phyloP scores from a whole-genome alignment of 2,888 invertebrate species.

The Megaustenia siamemsis region DNA sequence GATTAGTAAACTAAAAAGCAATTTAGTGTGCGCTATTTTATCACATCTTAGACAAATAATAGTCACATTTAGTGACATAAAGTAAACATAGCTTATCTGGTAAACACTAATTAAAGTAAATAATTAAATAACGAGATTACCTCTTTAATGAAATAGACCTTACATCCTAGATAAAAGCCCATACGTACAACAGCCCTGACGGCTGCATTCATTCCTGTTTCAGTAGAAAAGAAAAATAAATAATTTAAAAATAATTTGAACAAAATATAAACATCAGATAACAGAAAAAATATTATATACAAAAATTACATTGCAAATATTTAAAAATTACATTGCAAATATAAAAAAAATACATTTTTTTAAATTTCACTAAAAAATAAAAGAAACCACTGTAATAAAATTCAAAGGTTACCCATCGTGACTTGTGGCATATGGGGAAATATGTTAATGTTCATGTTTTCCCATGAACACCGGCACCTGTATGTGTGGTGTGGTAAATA shows the following conservation, averaged over 20 bases:
- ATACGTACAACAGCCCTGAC: conserved; percentile 99
- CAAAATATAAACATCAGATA: not conserved
- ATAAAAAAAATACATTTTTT: too few relatives aligned
- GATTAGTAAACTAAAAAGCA: too few relatives aligned
- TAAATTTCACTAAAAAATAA: too few relatives aligned
- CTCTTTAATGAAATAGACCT: conserved; percentile 92
- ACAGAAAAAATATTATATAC: not conserved
- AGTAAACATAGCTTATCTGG: not conserved
- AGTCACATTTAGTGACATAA: not conserved
- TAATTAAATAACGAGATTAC: conserved; percentile 81
- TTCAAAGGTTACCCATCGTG: too few relatives aligned
- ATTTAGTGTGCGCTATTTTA: not conserved
- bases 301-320: too few relatives aligned
- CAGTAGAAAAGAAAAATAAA: not conserved
- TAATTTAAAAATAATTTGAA: not conserved
- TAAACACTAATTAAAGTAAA: not conserved
- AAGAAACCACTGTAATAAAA: too few relatives aligned
- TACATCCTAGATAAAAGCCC: conserved; percentile 98
- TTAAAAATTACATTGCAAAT: too few relatives aligned
- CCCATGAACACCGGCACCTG: too few relatives aligned
- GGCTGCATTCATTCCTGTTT: conserved; percentile 97
- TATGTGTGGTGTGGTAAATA: too few relatives aligned
- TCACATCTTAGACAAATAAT: not conserved
- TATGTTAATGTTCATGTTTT: too few relatives aligned
- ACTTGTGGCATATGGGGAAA: too few relatives aligned